Conservation (phyloP, 2,888 invertebrate genomes). For the Luperina nickerlii region DNA sequence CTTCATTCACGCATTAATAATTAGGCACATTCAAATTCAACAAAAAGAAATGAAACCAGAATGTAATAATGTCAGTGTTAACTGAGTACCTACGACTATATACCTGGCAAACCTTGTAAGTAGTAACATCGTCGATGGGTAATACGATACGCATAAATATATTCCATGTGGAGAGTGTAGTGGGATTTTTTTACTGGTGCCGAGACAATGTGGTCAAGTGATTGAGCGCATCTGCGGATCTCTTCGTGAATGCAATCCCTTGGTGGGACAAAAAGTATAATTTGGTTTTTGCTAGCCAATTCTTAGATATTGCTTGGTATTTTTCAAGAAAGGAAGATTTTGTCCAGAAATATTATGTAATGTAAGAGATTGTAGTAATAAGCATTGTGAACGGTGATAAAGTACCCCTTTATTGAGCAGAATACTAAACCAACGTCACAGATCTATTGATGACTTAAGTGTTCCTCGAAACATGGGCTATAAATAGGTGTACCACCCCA, state of each 20-base stretch:
- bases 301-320: background rate
- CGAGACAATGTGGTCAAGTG: slow-evolving; percentile 25
- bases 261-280: slow-evolving; percentile 24
- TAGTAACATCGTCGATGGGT: background rate
- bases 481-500: background rate
- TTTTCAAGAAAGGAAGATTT: background rate
- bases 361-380: background rate
- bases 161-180: background rate
- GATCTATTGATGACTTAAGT: background rate
- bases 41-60: background rate
- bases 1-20: background rate
- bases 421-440: background rate
- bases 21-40: background rate
- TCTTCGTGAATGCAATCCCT: slow-evolving; percentile 5
- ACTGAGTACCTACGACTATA: background rate
- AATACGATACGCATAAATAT: background rate
- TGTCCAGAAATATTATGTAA: background rate
- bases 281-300: slow-evolving; percentile 17
- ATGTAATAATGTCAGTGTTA: background rate
- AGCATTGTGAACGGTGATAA: background rate
- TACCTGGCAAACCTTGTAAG: background rate
- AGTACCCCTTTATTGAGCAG: background rate
- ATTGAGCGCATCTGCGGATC: slow-evolving; percentile 32
- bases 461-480: slow-evolving; percentile 3
- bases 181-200: slow-evolving; percentile 11